Base-by-base conservation (phyloP, 2,797 vertebrate species). In the Liasis olivaceus region DNA sequence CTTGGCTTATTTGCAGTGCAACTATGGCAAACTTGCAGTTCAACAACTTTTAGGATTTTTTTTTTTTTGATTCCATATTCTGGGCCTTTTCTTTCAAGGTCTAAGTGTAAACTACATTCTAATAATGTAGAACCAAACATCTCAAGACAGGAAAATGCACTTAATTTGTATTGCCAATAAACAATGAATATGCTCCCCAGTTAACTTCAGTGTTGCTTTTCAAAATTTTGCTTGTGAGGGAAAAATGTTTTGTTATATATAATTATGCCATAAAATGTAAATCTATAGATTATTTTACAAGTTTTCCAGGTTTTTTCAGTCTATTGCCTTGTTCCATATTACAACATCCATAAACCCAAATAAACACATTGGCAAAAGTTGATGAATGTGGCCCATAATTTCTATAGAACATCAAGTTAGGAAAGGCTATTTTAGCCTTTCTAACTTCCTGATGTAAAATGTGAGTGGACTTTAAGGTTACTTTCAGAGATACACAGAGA, bases 1-100 rank as follows among this genome's bases (percentile, higher is more conserved):
- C 93, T 91, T 54, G 3, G 81, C 92, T 93, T 95, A 84, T 87
- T 91, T 94, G 8, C 85, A 42, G 60, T 93, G 91, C 42, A 20
- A 62, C 85, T 88, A 47, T 91, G 92, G 94, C 69, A 93, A 94
- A 94, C 26, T 31, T 91, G 66, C 90, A 22, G 90, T 17, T 81
- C 72, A 54, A 66, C 84, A 22, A 15, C 69, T 85, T 87, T 90
- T 22, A 60, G 64, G 3, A 56, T 5, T 4, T 0, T 62, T 88
- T 92, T 2, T 0, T 31, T 69, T 93, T 92, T 89, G n/a, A 84
- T 93, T 47, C 8, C 42, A 54, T 89, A 9, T 92, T 93, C 9
- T 84, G 26, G 59, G 54, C 28, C 26, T 87, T 36, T 22, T 89
- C 31, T 62, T n/a, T 95, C 72, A 94, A 92, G 54, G 56, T 92